A percentile compares a stretch with the other conserved stretches of the same genome.
These are phyloP conservation scores for Anseranas semipalmata DNA, from an alignment of 2,113 vertebrate genomes.

Conservation along the genomic window DNA sequence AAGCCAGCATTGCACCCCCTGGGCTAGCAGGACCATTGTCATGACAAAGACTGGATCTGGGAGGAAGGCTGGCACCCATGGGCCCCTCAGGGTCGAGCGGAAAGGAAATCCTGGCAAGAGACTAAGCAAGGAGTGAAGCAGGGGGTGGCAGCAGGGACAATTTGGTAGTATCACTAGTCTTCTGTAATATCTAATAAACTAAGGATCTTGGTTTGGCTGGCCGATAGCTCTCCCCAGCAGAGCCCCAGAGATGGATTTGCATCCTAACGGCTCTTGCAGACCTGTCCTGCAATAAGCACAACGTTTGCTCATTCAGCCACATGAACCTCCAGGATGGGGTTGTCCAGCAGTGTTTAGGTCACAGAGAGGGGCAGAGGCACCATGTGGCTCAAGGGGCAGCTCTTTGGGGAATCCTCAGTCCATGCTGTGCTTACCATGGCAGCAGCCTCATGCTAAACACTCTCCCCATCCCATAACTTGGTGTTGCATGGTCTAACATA, in stretches of 20 bases:
- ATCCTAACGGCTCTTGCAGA: neutral
- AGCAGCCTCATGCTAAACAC: neutral
- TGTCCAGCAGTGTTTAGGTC: neutral
- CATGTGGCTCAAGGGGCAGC: fast-evolving
- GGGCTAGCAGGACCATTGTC: neutral
- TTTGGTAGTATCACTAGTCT: neutral
- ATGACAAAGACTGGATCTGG: neutral
- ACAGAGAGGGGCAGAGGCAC: neutral
- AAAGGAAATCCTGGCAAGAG: neutral
- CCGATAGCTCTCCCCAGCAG: neutral
- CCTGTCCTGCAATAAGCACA: fast-evolving
- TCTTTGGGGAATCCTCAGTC: neutral
- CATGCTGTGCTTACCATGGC: neutral
- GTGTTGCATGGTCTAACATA: neutral
- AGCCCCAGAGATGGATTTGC: neutral
- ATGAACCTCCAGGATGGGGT: neutral
- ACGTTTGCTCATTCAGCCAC: neutral
- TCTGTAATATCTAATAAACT: neutral
- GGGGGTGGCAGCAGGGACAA: neutral
- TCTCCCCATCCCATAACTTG: neutral
- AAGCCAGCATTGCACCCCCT: neutral
- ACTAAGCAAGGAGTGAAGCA: neutral
- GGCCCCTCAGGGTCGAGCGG: neutral
- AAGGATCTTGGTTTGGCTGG: neutral
- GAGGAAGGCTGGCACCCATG: neutral